Percentiles rank a stretch among this genome's conserved stretches.
Evolutionary conservation across 2,113 vertebrate genomes (phyloP).

Genomic region (Progne subis): DNA sequence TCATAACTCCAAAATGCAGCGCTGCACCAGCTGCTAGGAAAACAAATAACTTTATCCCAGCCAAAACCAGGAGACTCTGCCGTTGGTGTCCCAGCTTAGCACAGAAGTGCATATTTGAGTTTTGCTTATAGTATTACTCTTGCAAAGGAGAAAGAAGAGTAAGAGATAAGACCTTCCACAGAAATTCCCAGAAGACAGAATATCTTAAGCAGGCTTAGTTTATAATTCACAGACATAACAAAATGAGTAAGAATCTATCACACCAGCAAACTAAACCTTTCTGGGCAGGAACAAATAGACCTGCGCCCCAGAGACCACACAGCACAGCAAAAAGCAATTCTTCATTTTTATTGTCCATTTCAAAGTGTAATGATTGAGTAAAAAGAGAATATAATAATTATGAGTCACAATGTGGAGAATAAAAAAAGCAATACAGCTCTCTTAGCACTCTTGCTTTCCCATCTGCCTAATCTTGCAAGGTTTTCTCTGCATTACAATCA

Average conservation of each 20-base stretch:
- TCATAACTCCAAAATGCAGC: neutral
- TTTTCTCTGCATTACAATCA: neutral
- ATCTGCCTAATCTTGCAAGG: neutral
- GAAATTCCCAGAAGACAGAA: neutral
- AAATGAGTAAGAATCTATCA: neutral
- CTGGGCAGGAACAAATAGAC: neutral
- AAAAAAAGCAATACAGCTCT: neutral
- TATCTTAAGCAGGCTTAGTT: neutral
- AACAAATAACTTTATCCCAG: neutral
- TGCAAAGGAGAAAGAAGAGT: neutral
- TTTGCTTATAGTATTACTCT: neutral
- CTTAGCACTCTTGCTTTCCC: neutral
- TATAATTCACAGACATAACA: neutral
- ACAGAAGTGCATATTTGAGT: neutral
- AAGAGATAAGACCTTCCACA: neutral
- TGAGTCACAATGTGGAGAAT: neutral
- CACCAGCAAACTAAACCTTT: neutral
- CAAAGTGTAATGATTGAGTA: neutral
- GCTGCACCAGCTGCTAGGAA: neutral
- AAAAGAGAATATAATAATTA: neutral
- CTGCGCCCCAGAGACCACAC: neutral
- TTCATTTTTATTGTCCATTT: constrained; percentile 20
- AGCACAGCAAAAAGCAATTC: neutral
- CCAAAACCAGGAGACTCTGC: neutral
- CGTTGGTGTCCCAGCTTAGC: neutral